These are phyloP conservation scores for Dioctria linearis DNA, from an alignment of 2,888 invertebrate species.

Conservation along the genomic window DNA sequence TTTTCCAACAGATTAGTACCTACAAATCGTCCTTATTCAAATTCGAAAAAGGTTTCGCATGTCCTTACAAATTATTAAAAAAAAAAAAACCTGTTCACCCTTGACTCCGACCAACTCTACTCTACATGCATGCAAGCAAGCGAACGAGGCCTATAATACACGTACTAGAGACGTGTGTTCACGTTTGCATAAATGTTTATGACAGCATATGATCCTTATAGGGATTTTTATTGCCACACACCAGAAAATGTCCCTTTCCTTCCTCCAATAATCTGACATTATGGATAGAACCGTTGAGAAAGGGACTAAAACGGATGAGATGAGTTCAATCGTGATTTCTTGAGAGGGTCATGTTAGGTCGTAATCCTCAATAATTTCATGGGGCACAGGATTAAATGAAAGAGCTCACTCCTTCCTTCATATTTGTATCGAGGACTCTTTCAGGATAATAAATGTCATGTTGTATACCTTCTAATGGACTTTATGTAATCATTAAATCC, in stretches of 20 bases:
- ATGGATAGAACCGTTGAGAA: conserved; percentile 14
- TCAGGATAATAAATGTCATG: no score
- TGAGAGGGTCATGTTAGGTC: conserved; percentile 35
- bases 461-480: no score
- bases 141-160: no score
- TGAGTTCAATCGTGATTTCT: conserved; percentile 41
- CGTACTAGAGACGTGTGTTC: conserved; percentile 30
- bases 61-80: no score
- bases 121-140: no score
- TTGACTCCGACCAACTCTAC: no score
- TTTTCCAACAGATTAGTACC: no score
- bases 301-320: conserved; percentile 21
- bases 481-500: no score
- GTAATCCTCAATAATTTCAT: conserved; percentile 37
- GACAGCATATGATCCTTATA: conserved; percentile 56
- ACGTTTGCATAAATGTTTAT: conserved; percentile 56
- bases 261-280: conserved; percentile 44
- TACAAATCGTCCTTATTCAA: no score
- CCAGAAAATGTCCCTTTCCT: conserved; percentile 53
- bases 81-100: no score
- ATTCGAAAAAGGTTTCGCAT: no score
- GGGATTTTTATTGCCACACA: conserved; percentile 56
- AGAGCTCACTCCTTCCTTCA: not conserved
- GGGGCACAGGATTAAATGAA: conserved; percentile 49
- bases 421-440: not conserved